A percentile compares a stretch with the other conserved stretches of the same genome.
phyloP scores from a whole-genome alignment of 2,888 invertebrate species.

The Dryadula phaetusa region DNA sequence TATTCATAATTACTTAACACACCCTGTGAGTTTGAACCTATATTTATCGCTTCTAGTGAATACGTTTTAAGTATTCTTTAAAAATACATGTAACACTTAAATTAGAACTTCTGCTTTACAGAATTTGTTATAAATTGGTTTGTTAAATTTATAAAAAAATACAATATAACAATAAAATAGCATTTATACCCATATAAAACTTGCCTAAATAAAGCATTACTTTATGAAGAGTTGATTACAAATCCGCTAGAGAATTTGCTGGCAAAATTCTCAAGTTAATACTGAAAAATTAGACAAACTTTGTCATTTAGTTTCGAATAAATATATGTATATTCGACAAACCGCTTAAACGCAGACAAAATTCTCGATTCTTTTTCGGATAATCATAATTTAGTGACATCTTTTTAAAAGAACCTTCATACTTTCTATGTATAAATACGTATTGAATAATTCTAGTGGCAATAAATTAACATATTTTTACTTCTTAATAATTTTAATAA shows the following conservation, averaged over 20 bases:
- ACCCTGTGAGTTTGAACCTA: too few relatives aligned
- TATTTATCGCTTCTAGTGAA: too few relatives aligned
- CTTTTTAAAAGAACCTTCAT: slow-evolving; percentile 11
- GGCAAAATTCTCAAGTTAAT: slow-evolving; percentile 25
- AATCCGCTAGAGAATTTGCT: slow-evolving; percentile 16
- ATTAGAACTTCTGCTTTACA: background rate
- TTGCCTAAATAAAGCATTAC: slow-evolving; percentile 13
- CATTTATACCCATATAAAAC: slow-evolving; percentile 6
- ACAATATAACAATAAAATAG: background rate
- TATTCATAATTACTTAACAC: too few relatives aligned
- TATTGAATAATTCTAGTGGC: slow-evolving; percentile 8
- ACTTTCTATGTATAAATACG: slow-evolving; percentile 20
- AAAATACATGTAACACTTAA: background rate
- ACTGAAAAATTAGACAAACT: slow-evolving; percentile 23
- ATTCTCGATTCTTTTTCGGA: slow-evolving; percentile 21
- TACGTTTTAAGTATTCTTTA: too few relatives aligned
- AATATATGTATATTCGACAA: slow-evolving; percentile 21
- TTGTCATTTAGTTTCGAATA: slow-evolving; percentile 22
- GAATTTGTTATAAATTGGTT: background rate
- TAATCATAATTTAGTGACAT: slow-evolving; percentile 26
- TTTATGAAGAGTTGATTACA: slow-evolving; percentile 21
- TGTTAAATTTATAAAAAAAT: background rate
- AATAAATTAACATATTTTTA: slow-evolving; percentile 18
- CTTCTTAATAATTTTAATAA: slow-evolving; percentile 11
- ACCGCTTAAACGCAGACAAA: slow-evolving; percentile 23